Percentiles rank a stretch among this genome's conserved stretches.
phyloP scores from a whole-genome alignment of 2,797 vertebrate genomes.

The Taeniopygia guttata region DNA sequence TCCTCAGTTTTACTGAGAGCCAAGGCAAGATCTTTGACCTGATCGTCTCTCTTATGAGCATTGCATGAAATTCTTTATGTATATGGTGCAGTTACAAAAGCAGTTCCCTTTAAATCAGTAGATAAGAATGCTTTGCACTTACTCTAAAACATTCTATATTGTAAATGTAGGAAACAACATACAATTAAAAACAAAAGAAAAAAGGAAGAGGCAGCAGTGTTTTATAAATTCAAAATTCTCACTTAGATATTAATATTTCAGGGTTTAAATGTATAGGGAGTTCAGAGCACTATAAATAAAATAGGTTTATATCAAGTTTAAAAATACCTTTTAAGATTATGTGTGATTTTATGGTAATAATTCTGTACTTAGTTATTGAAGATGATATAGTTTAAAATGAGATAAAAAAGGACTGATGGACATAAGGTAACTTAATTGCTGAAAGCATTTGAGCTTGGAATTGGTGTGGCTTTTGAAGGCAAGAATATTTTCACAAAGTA shows the following conservation, averaged over 20 bases:
- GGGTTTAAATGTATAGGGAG: not conserved
- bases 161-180: not conserved
- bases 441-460: not conserved
- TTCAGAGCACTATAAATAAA: not conserved
- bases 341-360: not conserved
- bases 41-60: not conserved
- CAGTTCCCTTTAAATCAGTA: not conserved
- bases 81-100: not conserved
- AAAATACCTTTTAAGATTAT: not conserved
- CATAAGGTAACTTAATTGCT: not conserved
- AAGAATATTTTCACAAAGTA: not conserved
- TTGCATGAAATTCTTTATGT: not conserved
- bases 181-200: not conserved
- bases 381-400: not conserved
- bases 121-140: not conserved
- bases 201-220: not conserved
- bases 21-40: not conserved
- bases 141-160: not conserved
- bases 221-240: not conserved
- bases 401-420: not conserved
- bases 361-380: not conserved
- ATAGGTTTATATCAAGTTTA: not conserved
- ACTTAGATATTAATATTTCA: not conserved
- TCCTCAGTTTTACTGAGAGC: not conserved
- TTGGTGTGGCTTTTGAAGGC: not conserved